Evolutionary conservation across 2,113 vertebrate genomes (phyloP).

Genomic region (Vulpes vulpes): DNA sequence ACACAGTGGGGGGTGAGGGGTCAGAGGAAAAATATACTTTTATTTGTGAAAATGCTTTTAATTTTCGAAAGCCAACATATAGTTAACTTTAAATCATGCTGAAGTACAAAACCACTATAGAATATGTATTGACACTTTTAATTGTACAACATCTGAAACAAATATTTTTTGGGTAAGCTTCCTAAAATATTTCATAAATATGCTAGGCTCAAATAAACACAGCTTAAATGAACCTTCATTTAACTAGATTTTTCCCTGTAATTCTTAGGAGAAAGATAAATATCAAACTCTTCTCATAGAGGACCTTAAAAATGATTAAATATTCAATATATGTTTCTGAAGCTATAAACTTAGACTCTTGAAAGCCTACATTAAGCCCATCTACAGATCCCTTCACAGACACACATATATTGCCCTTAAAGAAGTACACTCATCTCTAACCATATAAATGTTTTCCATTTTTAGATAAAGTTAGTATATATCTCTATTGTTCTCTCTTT

Average conservation of each 20-base stretch:
- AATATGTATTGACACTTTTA: neutral
- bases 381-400: neutral
- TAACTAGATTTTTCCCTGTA: neutral
- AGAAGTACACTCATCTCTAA: neutral
- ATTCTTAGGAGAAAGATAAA: slow-evolving; percentile 48
- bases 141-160: slow-evolving; percentile 17
- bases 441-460: slow-evolving; percentile 54
- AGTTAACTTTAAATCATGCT: slow-evolving; percentile 40
- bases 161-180: neutral
- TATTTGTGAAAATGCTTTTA: slow-evolving; percentile 29
- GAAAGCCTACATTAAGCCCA: neutral
- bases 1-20: neutral
- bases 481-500: neutral
- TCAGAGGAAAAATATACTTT: neutral
- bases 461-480: slow-evolving; percentile 36
- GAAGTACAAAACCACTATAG: neutral
- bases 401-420: slow-evolving; percentile 18
- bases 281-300: neutral
- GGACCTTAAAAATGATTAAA: neutral
- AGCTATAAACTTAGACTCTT: slow-evolving; percentile 30
- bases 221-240: slow-evolving; percentile 5
- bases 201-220: slow-evolving; percentile 3
- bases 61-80: slow-evolving; percentile 48
- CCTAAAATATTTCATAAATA: slow-evolving; percentile 26
- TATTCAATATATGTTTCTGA: slow-evolving; percentile 2